A percentile compares a stretch with the other conserved stretches of the same genome.
phyloP scores from a whole-genome alignment of 2,113 vertebrate species.

The Callocephalon fimbriatum region DNA sequence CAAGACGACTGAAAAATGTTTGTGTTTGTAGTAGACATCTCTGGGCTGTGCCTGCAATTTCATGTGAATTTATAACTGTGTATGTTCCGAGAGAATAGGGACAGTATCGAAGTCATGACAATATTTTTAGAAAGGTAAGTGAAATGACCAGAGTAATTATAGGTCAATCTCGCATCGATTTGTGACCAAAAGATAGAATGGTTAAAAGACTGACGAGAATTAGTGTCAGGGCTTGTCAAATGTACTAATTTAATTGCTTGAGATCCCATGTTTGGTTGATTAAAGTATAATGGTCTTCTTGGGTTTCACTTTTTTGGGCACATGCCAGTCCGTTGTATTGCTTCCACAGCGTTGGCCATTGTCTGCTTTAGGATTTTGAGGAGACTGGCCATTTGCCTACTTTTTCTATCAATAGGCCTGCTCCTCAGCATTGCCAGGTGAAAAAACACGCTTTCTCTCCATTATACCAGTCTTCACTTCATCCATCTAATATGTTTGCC shows the following conservation, averaged over 20 bases:
- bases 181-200: not conserved
- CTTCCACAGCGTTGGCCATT: not conserved
- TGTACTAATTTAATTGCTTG: constrained; percentile 22
- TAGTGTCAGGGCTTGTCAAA: not conserved
- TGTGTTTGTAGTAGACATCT: not conserved
- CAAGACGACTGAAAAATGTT: not conserved
- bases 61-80: not conserved
- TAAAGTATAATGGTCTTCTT: not conserved
- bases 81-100: not conserved
- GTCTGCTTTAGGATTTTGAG: not conserved
- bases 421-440: not conserved
- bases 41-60: not conserved
- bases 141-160: not conserved
- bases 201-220: constrained; percentile 20
- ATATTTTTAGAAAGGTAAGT: constrained; percentile 1
- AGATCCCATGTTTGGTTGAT: not conserved
- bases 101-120: not conserved
- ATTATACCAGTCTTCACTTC: not conserved
- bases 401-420: not conserved
- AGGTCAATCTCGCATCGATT: not conserved
- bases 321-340: not conserved
- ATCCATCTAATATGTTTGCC: rapidly evolving
- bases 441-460: rapidly evolving
- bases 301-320: not conserved
- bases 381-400: not conserved